Conservation (phyloP, 1,140 invertebrate species). For the Drosophila mojavensis region DNA sequence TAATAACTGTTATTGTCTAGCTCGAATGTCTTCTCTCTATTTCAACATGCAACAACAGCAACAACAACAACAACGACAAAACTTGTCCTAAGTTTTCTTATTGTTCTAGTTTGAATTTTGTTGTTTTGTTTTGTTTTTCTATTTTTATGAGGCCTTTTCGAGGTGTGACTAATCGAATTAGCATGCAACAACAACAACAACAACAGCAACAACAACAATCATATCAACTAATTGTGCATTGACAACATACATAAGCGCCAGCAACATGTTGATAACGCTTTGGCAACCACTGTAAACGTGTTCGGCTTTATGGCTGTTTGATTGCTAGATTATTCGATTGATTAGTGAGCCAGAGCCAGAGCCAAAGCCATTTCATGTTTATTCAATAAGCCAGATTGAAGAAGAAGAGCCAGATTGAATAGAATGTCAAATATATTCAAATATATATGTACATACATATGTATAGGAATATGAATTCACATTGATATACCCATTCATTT, state of each 20-base stretch:
- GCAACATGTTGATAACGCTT: conserved; percentile 13
- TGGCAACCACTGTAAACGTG: background rate
- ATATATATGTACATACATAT: too few relatives aligned
- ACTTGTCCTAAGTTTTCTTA: conserved; percentile 8
- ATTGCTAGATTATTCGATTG: too few relatives aligned
- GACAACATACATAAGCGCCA: conserved; percentile 5
- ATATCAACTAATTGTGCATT: conserved; percentile 20
- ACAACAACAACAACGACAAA: background rate
- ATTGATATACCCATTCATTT: too few relatives aligned
- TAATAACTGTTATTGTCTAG: conserved; percentile 55
- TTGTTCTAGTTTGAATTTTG: conserved; percentile 11
- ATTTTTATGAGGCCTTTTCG: conserved; percentile 21
- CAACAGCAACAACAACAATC: conserved; percentile 18
- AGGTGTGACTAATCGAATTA: conserved; percentile 67
- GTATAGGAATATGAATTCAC: too few relatives aligned
- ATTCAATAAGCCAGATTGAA: too few relatives aligned
- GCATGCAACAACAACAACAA: conserved; percentile 15
- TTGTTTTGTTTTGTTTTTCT: background rate
- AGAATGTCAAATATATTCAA: too few relatives aligned
- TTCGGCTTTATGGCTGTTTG: too few relatives aligned
- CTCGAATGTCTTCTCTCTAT: conserved; percentile 25
- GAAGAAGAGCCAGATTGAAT: too few relatives aligned
- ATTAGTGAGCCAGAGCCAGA: too few relatives aligned
- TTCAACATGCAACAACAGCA: background rate
- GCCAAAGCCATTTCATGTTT: too few relatives aligned